Percentiles rank a stretch among this genome's conserved stretches.
Conservation (phyloP, 1,140 invertebrate species). For the Xylocopa sonorina region DNA sequence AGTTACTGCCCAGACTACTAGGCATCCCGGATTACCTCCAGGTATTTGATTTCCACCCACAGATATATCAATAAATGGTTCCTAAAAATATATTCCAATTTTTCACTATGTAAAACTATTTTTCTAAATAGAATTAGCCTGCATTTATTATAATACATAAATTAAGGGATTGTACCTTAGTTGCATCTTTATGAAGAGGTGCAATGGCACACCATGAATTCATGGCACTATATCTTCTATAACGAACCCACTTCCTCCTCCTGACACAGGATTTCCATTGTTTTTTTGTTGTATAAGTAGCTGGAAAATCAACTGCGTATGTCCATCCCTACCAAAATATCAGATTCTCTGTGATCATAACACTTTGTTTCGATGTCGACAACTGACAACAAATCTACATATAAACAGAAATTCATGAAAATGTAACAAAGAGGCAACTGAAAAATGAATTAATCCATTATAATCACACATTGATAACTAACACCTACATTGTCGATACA, state of each 20-base stretch:
- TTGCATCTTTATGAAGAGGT: conserved; percentile 92
- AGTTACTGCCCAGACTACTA: conserved; percentile 95
- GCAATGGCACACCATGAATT: conserved; percentile 96
- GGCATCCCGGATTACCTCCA: conserved; percentile 87
- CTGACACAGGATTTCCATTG: conserved; percentile 96
- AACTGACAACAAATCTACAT: conserved; percentile 60
- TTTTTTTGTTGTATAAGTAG: conserved; percentile 90
- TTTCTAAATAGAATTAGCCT: no score
- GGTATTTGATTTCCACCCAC: conserved; percentile 92
- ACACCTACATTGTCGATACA: not conserved
- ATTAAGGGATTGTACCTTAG: conserved; percentile 83
- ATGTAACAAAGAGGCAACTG: conserved; percentile 24
- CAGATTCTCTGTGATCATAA: conserved; percentile 65
- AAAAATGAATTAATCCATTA: conserved; percentile 6
- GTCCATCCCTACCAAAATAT: conserved; percentile 89
- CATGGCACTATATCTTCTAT: conserved; percentile 92
- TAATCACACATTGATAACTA: not conserved
- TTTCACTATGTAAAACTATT: not conserved
- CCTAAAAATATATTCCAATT: conserved; percentile 78
- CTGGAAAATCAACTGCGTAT: conserved; percentile 96
- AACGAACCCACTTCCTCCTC: conserved; percentile 93
- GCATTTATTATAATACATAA: not conserved
- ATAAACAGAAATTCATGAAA: conserved; percentile 58
- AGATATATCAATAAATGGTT: conserved; percentile 91
- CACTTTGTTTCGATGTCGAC: conserved; percentile 48